A percentile compares a stretch with the other conserved stretches of the same genome.
phyloP scores from a whole-genome alignment of 2,113 vertebrate genomes.

The Poecile atricapillus region DNA sequence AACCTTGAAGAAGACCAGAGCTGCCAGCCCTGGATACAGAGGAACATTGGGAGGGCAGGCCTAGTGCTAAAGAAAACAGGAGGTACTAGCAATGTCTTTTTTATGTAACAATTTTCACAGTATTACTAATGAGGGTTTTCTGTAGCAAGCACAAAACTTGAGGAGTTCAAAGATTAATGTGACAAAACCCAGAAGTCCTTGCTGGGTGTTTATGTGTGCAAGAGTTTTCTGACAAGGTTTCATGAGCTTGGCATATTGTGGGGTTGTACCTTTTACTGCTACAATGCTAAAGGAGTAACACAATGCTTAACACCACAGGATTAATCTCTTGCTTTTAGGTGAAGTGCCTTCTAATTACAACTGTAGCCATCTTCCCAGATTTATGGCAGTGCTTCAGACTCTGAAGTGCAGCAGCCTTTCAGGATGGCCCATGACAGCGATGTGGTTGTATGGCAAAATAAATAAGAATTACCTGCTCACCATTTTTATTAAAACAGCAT shows the following conservation, averaged over 20 bases:
- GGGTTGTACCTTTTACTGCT: neutral
- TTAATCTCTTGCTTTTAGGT: neutral
- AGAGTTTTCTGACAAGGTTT: neutral
- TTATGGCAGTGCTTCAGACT: fast-evolving
- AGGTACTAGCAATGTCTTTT: neutral
- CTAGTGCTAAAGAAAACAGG: neutral
- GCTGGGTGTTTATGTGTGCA: fast-evolving
- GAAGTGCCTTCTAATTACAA: neutral
- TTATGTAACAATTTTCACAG: neutral
- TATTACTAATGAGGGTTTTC: neutral
- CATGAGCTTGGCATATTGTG: neutral
- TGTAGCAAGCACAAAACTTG: neutral
- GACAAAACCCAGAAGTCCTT: neutral
- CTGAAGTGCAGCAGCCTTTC: neutral
- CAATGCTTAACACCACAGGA: neutral
- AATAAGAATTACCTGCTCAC: neutral
- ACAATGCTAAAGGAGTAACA: neutral
- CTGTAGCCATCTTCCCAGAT: neutral
- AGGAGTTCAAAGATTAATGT: neutral
- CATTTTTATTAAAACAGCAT: neutral
- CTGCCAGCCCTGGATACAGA: neutral
- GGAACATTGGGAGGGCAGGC: neutral
- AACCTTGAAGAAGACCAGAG: neutral
- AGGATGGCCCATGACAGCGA: neutral
- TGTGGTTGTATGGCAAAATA: neutral